These are phyloP conservation scores for Clunio marinus DNA, from an alignment of 2,888 invertebrate species.

Conservation along the genomic window DNA sequence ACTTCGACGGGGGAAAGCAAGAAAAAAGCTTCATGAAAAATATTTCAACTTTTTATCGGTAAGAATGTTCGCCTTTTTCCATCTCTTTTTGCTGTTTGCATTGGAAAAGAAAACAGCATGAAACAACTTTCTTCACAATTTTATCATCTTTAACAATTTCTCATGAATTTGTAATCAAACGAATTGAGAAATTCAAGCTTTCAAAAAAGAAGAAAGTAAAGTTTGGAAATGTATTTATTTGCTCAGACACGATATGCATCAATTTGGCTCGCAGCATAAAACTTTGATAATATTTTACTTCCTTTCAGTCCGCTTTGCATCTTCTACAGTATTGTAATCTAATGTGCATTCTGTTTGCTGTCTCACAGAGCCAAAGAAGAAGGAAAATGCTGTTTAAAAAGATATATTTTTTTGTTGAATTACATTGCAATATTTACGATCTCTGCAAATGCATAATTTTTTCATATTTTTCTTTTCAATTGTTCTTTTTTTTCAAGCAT, in stretches of 20 bases:
- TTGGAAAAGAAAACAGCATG: background rate
- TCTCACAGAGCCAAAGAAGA: background rate
- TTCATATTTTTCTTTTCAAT: slow-evolving; percentile 12
- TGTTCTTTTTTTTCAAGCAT: too few relatives aligned
- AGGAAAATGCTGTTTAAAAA: slow-evolving; percentile 22
- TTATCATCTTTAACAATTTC: slow-evolving; percentile 12
- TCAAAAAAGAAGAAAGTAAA: background rate
- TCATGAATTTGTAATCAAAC: slow-evolving; percentile 29
- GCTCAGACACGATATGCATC: slow-evolving; percentile 22
- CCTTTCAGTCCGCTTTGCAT: background rate
- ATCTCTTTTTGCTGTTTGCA: background rate
- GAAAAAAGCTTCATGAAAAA: too few relatives aligned
- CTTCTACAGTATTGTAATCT: background rate
- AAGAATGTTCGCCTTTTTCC: too few relatives aligned
- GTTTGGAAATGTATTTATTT: slow-evolving; percentile 12
- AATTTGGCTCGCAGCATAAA: background rate
- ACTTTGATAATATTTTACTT: slow-evolving; percentile 21
- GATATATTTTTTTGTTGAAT: slow-evolving; percentile 19
- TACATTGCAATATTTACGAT: slow-evolving; percentile 26
- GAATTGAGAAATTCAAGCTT: background rate
- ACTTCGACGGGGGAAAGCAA: too few relatives aligned
- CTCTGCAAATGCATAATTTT: slow-evolving; percentile 15
- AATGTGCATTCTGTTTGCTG: slow-evolving; percentile 17
- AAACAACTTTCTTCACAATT: slow-evolving; percentile 4
- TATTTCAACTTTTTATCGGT: background rate